Conservation (phyloP, 2,113 vertebrate species). For the Petrocephalus microphthalmus region DNA sequence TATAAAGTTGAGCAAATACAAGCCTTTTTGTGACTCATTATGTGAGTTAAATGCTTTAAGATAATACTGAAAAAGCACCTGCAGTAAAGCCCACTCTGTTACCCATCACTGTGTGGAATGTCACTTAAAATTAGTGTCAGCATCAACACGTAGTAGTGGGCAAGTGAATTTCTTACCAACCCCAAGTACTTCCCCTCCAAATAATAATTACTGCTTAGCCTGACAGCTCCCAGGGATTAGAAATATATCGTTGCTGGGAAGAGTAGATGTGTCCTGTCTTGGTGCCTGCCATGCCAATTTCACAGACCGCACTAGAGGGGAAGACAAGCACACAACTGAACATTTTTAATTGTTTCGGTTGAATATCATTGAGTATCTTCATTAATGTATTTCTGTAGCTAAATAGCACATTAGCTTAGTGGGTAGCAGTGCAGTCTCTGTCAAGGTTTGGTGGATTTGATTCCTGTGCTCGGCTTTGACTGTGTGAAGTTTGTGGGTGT, state of each 20-base stretch:
- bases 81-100: neutral
- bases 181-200: neutral
- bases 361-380: neutral
- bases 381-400: neutral
- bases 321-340: neutral
- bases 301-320: conserved; percentile 5
- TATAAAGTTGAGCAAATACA: neutral
- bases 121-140: neutral
- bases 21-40: neutral
- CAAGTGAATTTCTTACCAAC: conserved; percentile 6
- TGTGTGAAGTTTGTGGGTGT: neutral
- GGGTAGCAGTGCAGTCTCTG: neutral
- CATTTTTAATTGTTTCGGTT: neutral
- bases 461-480: neutral
- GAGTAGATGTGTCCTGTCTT: conserved; percentile 13
- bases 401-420: neutral
- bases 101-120: neutral
- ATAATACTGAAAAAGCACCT: neutral
- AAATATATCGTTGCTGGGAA: conserved; percentile 26
- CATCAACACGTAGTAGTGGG: neutral
- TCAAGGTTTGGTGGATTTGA: neutral
- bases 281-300: conserved; percentile 26
- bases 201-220: neutral
- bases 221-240: conserved; percentile 20
- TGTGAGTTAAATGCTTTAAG: neutral